Conservation (phyloP, 2,888 invertebrate genomes). For the Therioaphis trifolii region DNA sequence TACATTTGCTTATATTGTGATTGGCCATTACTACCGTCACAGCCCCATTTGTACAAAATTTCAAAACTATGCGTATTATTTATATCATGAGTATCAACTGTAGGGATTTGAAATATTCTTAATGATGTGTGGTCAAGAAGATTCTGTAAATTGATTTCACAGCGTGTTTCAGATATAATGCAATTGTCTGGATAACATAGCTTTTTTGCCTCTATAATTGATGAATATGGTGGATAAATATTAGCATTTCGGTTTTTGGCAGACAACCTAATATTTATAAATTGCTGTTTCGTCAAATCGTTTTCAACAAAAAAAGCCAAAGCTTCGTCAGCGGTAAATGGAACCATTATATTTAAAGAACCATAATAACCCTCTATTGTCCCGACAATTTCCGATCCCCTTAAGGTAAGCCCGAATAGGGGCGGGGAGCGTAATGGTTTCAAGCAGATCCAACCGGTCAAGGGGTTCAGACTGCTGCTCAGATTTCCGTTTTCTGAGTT, state of each 20-base stretch:
- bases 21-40: constrained; percentile 14
- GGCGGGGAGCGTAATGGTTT: too few relatives aligned
- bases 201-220: not conserved
- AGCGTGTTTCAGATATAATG: not conserved
- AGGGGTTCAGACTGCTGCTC: too few relatives aligned
- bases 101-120: not conserved
- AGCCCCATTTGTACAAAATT: too few relatives aligned
- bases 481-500: too few relatives aligned
- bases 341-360: too few relatives aligned
- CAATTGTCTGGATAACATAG: not conserved
- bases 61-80: not conserved
- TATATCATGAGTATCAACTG: not conserved
- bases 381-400: too few relatives aligned
- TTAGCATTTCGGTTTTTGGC: not conserved
- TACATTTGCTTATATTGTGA: constrained; percentile 18
- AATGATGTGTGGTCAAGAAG: not conserved
- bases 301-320: not conserved
- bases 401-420: too few relatives aligned
- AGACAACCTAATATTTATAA: not conserved
- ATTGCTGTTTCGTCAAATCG: not conserved
- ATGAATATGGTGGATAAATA: not conserved
- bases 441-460: too few relatives aligned
- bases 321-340: not conserved
- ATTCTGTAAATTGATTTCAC: not conserved
- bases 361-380: too few relatives aligned